Conservation (phyloP, 2,113 vertebrate genomes). For the Scomber scombrus region DNA sequence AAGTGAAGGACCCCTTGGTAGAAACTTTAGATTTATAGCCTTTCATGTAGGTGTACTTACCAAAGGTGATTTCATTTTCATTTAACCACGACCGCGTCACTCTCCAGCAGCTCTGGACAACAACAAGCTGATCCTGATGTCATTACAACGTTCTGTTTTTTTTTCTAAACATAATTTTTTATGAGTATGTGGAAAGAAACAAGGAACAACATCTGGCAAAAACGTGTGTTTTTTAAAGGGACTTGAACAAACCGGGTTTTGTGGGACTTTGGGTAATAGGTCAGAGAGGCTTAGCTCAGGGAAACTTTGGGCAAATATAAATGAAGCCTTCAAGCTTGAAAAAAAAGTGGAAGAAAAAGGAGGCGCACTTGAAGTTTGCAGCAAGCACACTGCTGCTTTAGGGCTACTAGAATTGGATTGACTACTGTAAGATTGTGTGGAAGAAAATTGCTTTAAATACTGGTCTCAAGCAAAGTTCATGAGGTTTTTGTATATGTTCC, state of each 20-base stretch:
- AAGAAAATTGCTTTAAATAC: slow-evolving; percentile 45
- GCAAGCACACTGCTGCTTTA: slow-evolving; percentile 13
- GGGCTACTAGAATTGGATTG: slow-evolving; percentile 34
- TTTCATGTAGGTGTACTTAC: slow-evolving; percentile 24
- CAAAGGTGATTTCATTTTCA: slow-evolving; percentile 62
- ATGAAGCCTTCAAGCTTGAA: slow-evolving; percentile 61
- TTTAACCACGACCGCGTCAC: slow-evolving; percentile 18
- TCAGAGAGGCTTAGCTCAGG: slow-evolving; percentile 82
- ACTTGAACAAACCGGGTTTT: slow-evolving; percentile 82
- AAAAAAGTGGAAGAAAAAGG: slow-evolving; percentile 42
- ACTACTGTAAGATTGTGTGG: slow-evolving; percentile 27
- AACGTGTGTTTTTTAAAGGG: slow-evolving; percentile 75
- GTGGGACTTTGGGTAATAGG: slow-evolving; percentile 83
- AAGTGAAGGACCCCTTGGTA: slow-evolving; percentile 16
- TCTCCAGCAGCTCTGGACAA: slow-evolving; percentile 60
- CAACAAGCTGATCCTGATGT: slow-evolving; percentile 73
- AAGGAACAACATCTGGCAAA: slow-evolving; percentile 80
- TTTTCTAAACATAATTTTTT: slow-evolving; percentile 71
- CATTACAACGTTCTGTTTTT: slow-evolving; percentile 51
- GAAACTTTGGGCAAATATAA: slow-evolving; percentile 83
- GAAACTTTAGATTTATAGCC: slow-evolving; percentile 27
- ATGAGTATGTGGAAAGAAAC: slow-evolving; percentile 79
- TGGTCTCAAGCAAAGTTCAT: slow-evolving; percentile 29
- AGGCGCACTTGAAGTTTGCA: slow-evolving; percentile 54
- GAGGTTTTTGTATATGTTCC: slow-evolving; percentile 21